Percentiles rank a stretch among this genome's conserved stretches.
Conservation (phyloP, 2,888 invertebrate species). For the Ectemnius cavifrons region DNA sequence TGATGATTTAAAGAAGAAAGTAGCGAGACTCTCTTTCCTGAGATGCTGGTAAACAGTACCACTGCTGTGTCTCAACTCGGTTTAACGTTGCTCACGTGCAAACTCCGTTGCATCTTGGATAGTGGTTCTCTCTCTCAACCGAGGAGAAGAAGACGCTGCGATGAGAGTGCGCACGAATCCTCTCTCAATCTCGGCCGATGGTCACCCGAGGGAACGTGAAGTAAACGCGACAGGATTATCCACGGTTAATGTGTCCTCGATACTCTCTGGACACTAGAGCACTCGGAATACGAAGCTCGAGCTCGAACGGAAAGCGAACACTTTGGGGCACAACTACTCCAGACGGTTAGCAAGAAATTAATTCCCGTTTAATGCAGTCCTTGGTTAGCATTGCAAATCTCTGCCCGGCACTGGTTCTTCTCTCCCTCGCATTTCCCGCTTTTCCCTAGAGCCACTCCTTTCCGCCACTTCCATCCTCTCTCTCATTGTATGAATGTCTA, state of each 20-base stretch:
- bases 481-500: slow-evolving; percentile 4
- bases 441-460: slow-evolving; percentile 5
- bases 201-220: slow-evolving; percentile 43
- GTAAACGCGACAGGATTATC: slow-evolving; percentile 68
- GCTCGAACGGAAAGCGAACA: slow-evolving; percentile 47
- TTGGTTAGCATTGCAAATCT: slow-evolving; percentile 77
- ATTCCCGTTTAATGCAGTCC: slow-evolving; percentile 75
- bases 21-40: slow-evolving; percentile 25
- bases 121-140: slow-evolving; percentile 15
- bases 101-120: slow-evolving; percentile 22
- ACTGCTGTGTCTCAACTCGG: no score
- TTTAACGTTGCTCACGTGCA: slow-evolving; percentile 15
- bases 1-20: slow-evolving; percentile 17
- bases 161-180: slow-evolving; percentile 33
- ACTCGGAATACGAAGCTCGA: slow-evolving; percentile 27
- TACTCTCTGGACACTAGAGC: slow-evolving; percentile 21
- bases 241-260: slow-evolving; percentile 58
- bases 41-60: slow-evolving; percentile 7
- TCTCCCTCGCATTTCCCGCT: slow-evolving; percentile 9
- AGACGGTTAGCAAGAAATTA: slow-evolving; percentile 76
- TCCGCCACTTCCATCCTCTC: slow-evolving; percentile 9
- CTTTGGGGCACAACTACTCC: slow-evolving; percentile 64
- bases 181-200: slow-evolving; percentile 46
- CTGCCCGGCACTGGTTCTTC: slow-evolving; percentile 51
- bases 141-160: not conserved